Evolutionary conservation across 1,140 invertebrate genomes (phyloP).

Genomic region (Brachionus asplanchnoidis): DNA sequence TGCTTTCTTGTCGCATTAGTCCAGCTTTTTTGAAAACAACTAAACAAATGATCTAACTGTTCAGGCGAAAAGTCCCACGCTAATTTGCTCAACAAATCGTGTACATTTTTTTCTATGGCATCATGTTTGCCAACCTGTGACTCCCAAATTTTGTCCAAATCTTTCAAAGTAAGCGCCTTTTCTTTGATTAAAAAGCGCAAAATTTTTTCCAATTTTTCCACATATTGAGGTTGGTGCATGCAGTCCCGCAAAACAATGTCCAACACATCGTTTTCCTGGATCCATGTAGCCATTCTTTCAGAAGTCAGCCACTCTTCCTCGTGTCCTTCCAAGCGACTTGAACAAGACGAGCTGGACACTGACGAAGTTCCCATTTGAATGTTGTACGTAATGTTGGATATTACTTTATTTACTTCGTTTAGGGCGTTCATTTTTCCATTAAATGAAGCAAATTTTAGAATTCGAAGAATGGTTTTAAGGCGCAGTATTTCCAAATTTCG

Average conservation of each 20-base stretch:
- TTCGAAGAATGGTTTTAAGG: conserved; percentile 86
- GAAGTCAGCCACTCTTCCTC: conserved; percentile 29
- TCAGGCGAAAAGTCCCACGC: conserved; percentile 97
- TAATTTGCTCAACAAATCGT: conserved; percentile 88
- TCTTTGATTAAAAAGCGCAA: conserved; percentile 92
- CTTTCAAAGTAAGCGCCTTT: conserved; percentile 78
- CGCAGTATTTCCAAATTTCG: conserved; percentile 87
- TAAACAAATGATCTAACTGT: conserved; percentile 92
- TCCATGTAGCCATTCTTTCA: conserved; percentile 67
- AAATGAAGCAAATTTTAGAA: conserved; percentile 92
- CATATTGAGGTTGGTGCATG: conserved; percentile 88
- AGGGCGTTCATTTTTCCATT: conserved; percentile 98
- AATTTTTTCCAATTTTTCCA: conserved; percentile 95
- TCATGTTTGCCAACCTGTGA: conserved; percentile 91
- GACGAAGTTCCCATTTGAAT: conserved; percentile 19
- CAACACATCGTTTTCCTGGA: conserved; percentile 88
- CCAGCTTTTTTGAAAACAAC: conserved; percentile 92
- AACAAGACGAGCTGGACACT: background rate
- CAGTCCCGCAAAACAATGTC: conserved; percentile 91
- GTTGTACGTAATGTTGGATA: conserved; percentile 59
- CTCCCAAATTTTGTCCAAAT: conserved; percentile 90
- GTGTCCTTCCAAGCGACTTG: background rate
- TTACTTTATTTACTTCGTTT: conserved; percentile 97
- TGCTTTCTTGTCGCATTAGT: conserved; percentile 90
- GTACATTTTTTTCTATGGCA: conserved; percentile 92